Evolutionary conservation across 1,140 invertebrate species (phyloP).

Genomic region (Manduca sexta): DNA sequence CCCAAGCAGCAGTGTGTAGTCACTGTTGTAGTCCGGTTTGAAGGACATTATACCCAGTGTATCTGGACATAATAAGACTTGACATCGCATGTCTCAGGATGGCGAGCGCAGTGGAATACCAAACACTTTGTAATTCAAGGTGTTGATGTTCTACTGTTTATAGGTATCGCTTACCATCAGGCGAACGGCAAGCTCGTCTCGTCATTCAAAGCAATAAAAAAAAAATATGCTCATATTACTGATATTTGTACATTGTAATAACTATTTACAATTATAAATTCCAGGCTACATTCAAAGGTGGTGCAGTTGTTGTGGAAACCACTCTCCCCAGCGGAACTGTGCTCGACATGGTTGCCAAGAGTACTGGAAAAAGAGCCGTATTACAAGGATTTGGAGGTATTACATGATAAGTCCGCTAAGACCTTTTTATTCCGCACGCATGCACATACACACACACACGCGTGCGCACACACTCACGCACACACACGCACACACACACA

Average conservation of each 20-base stretch:
- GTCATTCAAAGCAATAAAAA: too few relatives aligned
- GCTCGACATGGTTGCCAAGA: conserved; percentile 76
- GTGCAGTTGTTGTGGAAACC: conserved; percentile 79
- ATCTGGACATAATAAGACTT: too few relatives aligned
- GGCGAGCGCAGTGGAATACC: too few relatives aligned
- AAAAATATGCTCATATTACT: background rate
- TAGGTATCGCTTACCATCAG: too few relatives aligned
- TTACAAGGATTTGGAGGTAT: conserved; percentile 84
- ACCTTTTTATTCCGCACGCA: background rate
- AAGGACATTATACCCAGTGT: too few relatives aligned
- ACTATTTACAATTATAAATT: background rate
- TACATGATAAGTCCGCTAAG: background rate
- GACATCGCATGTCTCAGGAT: too few relatives aligned
- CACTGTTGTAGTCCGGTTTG: too few relatives aligned
- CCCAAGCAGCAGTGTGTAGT: too few relatives aligned
- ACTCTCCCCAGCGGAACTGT: conserved; percentile 75
- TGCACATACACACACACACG: background rate
- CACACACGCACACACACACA: background rate
- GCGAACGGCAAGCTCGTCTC: too few relatives aligned
- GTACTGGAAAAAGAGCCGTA: conserved; percentile 80
- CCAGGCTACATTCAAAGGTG: conserved; percentile 68
- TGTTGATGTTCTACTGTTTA: too few relatives aligned
- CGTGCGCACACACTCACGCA: too few relatives aligned
- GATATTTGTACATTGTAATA: background rate
- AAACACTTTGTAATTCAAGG: too few relatives aligned